Evolutionary conservation across 1,140 invertebrate species (phyloP), one percentile per base, ranked within the genome.

Genomic region (Meloidogyne exigua): DNA sequence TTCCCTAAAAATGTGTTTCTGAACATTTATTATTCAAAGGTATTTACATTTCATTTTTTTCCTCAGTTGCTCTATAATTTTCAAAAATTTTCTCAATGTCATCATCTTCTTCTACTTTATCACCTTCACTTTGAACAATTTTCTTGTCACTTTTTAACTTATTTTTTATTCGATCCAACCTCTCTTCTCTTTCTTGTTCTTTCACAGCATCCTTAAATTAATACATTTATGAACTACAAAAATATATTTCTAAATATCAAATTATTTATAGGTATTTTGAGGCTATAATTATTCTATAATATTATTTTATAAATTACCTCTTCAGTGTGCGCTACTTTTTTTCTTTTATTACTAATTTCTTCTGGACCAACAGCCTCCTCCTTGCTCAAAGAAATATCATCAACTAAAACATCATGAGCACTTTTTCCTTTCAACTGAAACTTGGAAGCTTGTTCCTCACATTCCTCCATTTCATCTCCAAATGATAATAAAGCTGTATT

Each of bases 401-500:
- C 95, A 87, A 93, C 90, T 66, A 93, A 90, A 26, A 94, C 89
- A 89, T 98, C 96, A 89, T 98, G 95, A 57, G 94, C 93, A 68
- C 85, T 88, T 80, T 89, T 90, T 10, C 84, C 87, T 75, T 87
- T 88, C 74, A 89, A 82, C 78, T 87, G 49, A 18, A 75, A 13
- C 90, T 92, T 75, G 84, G 57, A 49, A 1, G 91, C 91, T 89
- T 94, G 92, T 77, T 92, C 93, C 88, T 98, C 96, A 87, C 98
- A 95, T 88, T 96, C 95, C 88, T 98, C 95, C 11, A 95, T 95
- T 89, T 99, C 96, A 87, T 95, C 94, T 0, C 96, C 96, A 89
- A 99, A 99, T 0, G 95, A 98, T 10, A 98, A 89, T 9, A 99
- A 89, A 74, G 94, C 95, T 85, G 96, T 97, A 90, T 99, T 95